Base-by-base conservation (phyloP, 2,113 vertebrate species). In the Pterocles gutturalis region DNA sequence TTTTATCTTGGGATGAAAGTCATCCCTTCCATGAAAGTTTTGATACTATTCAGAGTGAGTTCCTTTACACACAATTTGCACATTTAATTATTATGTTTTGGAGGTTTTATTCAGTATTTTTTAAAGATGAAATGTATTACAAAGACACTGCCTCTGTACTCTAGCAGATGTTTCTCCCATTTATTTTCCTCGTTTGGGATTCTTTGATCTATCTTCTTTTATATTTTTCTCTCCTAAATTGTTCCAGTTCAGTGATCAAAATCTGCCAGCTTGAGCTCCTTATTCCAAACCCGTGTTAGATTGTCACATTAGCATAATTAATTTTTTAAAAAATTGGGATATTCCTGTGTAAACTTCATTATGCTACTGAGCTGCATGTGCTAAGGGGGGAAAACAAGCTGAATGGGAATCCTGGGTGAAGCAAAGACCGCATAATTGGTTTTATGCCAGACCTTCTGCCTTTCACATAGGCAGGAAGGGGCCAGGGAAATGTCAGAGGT, bases 401-500 rank as follows among this genome's bases (percentile, higher is more conserved):
- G 66, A 80, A 85, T 66, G 70, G 91, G 70, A 90, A 87, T 89
- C 29, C n/a, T 87, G 78, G 24, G 10, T 85, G 84, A 94, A 87
- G 53, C 80, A 61, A 87, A 93, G 65, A 45, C 73, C 91, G 57
- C 78, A 49, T 96, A 91, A 93, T 91, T 96, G 90, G 81, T 85
- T 94, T 82, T 62, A 34, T 91, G 77, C 66, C 61, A 91, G 89
- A 87, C 45, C 83, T 91, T 75, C 89, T 91, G 87, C 81, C 58
- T 94, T 87, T 91, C 66, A 79, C 73, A 85, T 49, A 57, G 70
- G 53, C 15, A 22, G 75, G 54, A 76, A 82, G 53, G 89, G 84
- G 70, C 65, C 78, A 80, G 66, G 70, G 54, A 94, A 87, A 80
- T 87, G 93, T 96, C 94, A 96, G 83, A 96, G 93, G 95, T 95